Percentiles rank a stretch among this genome's conserved stretches.
phyloP scores from a whole-genome alignment of 2,888 invertebrate species.

The Antheraea yamamai region DNA sequence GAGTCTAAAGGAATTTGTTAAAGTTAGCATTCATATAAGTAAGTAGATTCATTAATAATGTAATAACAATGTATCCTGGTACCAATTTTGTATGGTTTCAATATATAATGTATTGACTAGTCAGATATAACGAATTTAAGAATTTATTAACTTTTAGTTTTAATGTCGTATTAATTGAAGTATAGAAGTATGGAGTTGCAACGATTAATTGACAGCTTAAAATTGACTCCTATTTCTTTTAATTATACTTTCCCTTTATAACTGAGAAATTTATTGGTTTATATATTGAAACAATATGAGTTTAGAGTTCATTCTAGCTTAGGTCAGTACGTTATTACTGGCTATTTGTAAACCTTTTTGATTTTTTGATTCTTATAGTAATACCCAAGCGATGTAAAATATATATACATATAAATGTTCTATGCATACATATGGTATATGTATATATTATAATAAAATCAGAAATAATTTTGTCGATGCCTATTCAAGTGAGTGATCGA shows the following conservation, averaged over 20 bases:
- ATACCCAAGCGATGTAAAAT: background rate
- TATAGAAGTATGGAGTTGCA: background rate
- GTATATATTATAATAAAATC: background rate
- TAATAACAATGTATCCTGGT: background rate
- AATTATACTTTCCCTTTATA: background rate
- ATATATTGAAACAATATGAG: background rate
- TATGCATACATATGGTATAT: background rate
- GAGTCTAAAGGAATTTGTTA: background rate
- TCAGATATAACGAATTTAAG: slow-evolving; percentile 1
- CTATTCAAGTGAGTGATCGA: background rate
- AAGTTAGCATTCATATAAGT: background rate
- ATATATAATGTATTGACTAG: background rate
- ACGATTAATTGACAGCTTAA: background rate
- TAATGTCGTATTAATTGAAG: background rate
- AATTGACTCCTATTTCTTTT: background rate
- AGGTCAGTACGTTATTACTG: too few relatives aligned
- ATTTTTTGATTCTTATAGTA: background rate
- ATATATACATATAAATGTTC: background rate
- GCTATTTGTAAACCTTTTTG: background rate
- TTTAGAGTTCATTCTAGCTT: background rate
- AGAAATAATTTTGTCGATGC: background rate
- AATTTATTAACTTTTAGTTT: background rate
- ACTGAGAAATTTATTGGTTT: background rate
- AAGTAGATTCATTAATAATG: background rate
- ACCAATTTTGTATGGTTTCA: background rate